These are phyloP conservation scores for Phalacrocorax brasilianus DNA, from an alignment of 2,113 vertebrate species.

Conservation along the genomic window DNA sequence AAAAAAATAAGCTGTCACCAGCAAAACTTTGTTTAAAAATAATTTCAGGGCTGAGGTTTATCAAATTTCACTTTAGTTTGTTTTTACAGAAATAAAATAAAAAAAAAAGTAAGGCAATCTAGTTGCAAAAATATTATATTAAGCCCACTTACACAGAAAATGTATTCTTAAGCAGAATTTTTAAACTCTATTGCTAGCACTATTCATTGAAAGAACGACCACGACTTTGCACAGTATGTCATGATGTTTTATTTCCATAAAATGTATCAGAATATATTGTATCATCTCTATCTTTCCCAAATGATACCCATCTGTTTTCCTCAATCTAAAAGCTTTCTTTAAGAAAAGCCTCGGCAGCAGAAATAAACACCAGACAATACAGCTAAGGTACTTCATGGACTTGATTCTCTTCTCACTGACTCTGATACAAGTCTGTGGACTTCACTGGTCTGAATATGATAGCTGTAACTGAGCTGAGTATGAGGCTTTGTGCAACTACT, in stretches of 20 bases:
- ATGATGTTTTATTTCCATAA: not conserved
- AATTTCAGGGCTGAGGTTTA: conserved; percentile 62
- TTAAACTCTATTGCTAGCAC: not conserved
- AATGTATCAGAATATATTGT: not conserved
- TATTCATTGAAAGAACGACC: conserved; percentile 6
- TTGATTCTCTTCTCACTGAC: not conserved
- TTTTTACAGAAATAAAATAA: conserved; percentile 59
- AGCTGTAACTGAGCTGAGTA: not conserved
- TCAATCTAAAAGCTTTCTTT: not conserved
- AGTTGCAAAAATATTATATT: conserved; percentile 14
- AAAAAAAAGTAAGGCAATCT: not conserved
- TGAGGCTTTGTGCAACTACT: not conserved
- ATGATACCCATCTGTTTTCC: not conserved
- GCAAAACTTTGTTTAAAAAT: conserved; percentile 64
- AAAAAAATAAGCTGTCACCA: conserved; percentile 78
- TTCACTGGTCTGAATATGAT: not conserved
- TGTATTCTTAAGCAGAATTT: not conserved
- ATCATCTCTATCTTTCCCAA: not conserved
- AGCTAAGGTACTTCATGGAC: not conserved
- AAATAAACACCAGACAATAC: not conserved
- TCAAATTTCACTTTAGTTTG: conserved; percentile 57
- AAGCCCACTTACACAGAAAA: not conserved
- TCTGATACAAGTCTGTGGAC: not conserved
- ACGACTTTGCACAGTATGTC: not conserved
- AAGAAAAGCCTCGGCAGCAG: not conserved